Conservation (phyloP, 2,797 vertebrate genomes). For the Erethizon dorsatum region DNA sequence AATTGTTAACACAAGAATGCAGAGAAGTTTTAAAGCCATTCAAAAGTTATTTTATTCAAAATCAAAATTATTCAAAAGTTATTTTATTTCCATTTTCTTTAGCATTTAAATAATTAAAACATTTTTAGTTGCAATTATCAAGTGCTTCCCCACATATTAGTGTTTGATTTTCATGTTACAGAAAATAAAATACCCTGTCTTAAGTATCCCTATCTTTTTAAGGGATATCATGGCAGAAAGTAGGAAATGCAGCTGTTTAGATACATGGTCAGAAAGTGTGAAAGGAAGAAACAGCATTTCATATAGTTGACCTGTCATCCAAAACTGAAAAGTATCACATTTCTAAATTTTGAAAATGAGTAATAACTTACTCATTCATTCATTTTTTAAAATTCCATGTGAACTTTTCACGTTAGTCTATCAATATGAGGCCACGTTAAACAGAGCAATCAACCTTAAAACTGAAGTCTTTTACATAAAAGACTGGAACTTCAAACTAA, state of each 20-base stretch:
- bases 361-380: background rate
- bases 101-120: background rate
- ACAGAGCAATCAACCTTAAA: background rate
- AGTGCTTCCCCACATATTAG: background rate
- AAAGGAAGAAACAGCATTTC: slow-evolving; percentile 71
- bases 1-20: background rate
- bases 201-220: slow-evolving; percentile 26
- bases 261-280: slow-evolving; percentile 28
- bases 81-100: background rate
- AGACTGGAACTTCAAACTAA: background rate
- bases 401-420: background rate
- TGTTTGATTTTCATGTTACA: background rate
- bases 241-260: slow-evolving; percentile 40
- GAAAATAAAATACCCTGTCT: slow-evolving; percentile 55
- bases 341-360: slow-evolving; percentile 62
- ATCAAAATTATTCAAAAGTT: background rate
- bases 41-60: too few species aligned
- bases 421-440: slow-evolving; percentile 38
- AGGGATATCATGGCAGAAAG: background rate
- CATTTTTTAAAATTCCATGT: slow-evolving; percentile 16
- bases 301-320: slow-evolving; percentile 66
- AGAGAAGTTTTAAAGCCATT: background rate
- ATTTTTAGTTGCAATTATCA: background rate
- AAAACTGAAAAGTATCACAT: slow-evolving; percentile 66
- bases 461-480: background rate